Base-by-base conservation (phyloP, 2,888 invertebrate species). In the Drosophila meridionalis region DNA sequence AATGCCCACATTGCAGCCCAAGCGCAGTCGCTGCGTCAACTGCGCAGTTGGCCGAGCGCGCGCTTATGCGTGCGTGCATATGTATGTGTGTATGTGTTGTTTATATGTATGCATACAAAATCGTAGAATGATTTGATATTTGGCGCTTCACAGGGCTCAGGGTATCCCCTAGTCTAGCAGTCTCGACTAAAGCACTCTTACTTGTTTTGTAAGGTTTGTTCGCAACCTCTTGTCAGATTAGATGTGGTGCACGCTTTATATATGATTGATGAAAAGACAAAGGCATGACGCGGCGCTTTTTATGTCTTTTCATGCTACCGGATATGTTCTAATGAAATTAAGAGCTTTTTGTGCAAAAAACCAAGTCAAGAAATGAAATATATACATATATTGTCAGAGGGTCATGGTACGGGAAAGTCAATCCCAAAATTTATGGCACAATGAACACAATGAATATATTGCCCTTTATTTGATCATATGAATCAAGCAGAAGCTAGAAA, bases 251-350 rank as follows among this genome's bases (percentile, higher is more conserved):
- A 43, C 48, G 48, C 42, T 48, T 72, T 67, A 68, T 55, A 56
- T 47, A 78, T 84, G 88, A 84, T 84, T 87, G 82, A 84, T 87
- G 84, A 59, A 82, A 55, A 73, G 56, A 60, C 68, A 67, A 62
- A 52, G 48, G 70, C 69, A 64, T 78, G 79, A 78, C 81, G 82
- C 42, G 57, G n/a, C 64, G 76, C 66, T 42, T 65, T 77, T 69
- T 61, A 52, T 67, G 20, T 20, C 8, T 20, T 20, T 20, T 20
- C 20, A 20, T 50, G 48, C 47, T 52, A 38, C 47, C 62, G 45
- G 86, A 87, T 85, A 66, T 76, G 78, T 84, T 82, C 83, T 88
- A 78, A 66, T 74, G 67, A 74, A 76, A 53, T 64, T 55, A 72
- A 69, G 55, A 53, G 42, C 14, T n/a, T 40, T 70, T 70, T 73